phyloP scores from a whole-genome alignment of 1,140 invertebrate genomes.

The Diabrotica undecimpunctata region DNA sequence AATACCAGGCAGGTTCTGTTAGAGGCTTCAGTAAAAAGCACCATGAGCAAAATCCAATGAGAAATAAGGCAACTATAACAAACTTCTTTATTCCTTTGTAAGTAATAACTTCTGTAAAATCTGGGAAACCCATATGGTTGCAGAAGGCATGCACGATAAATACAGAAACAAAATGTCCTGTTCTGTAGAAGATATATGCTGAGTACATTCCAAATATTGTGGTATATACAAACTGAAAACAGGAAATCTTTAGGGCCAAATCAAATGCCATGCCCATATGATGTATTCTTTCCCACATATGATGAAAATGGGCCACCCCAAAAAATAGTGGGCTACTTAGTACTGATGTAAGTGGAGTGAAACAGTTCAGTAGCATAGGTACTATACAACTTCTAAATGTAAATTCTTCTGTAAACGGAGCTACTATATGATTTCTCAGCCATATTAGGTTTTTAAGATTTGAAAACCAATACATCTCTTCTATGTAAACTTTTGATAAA shows the following conservation, averaged over 20 bases:
- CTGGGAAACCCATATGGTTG: conserved; percentile 94
- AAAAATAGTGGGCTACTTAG: conserved; percentile 89
- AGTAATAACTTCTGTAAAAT: conserved; percentile 72
- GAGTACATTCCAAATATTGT: conserved; percentile 92
- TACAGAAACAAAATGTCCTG: conserved; percentile 84
- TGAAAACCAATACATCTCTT: conserved; percentile 32
- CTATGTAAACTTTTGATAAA: conserved; percentile 64
- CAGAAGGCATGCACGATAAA: conserved; percentile 89
- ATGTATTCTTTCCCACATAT: conserved; percentile 76
- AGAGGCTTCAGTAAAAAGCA: conserved; percentile 70
- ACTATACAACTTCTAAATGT: conserved; percentile 88
- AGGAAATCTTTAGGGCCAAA: conserved; percentile 64
- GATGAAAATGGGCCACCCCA: conserved; percentile 91
- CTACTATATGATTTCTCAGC: conserved; percentile 86
- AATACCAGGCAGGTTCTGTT: conserved; percentile 74
- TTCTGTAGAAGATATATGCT: conserved; percentile 79
- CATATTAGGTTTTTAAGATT: conserved; percentile 67
- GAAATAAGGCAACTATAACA: conserved; percentile 62
- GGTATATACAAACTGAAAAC: conserved; percentile 89
- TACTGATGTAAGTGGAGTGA: conserved; percentile 69
- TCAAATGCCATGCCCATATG: conserved; percentile 61
- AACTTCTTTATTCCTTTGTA: conserved; percentile 63
- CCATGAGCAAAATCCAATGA: conserved; percentile 76
- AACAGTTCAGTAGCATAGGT: conserved; percentile 80
- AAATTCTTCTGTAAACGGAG: conserved; percentile 92